A percentile compares a stretch with the other conserved stretches of the same genome.
Conservation (phyloP, 2,113 vertebrate genomes). For the Rostratula benghalensis region DNA sequence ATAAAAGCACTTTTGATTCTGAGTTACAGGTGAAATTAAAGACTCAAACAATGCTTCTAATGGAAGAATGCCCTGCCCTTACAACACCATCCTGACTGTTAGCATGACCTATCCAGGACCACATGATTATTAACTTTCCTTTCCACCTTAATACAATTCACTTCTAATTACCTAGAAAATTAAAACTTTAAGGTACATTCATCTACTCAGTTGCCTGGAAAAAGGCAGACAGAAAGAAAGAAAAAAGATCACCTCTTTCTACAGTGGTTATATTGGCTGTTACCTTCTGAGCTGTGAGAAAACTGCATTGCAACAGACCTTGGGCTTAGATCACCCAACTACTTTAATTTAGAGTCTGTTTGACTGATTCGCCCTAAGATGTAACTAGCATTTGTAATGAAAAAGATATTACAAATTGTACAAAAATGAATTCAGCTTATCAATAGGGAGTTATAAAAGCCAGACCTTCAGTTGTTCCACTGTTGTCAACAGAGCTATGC, state of each 20-base stretch:
- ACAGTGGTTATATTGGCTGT: neutral
- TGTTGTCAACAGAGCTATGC: neutral
- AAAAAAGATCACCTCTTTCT: neutral
- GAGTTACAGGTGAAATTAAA: neutral
- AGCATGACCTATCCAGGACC: neutral
- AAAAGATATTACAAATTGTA: neutral
- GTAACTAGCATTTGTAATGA: neutral
- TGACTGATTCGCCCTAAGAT: neutral
- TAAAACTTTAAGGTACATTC: neutral
- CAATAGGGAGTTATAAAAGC: neutral
- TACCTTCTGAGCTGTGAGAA: neutral
- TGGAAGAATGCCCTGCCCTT: neutral
- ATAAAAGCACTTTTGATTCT: neutral
- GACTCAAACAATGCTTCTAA: neutral
- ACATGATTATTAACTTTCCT: neutral
- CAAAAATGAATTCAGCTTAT: neutral
- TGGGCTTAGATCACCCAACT: neutral
- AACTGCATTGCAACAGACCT: neutral
- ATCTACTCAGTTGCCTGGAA: neutral
- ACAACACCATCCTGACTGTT: neutral
- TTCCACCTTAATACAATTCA: neutral
- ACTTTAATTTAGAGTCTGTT: neutral
- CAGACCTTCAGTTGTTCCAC: neutral
- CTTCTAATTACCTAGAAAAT: conserved; percentile 5
- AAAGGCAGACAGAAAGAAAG: neutral